Evolutionary conservation across 2,888 invertebrate genomes (phyloP), one percentile per base, ranked within the genome.

Genomic region (Phortica magna): DNA sequence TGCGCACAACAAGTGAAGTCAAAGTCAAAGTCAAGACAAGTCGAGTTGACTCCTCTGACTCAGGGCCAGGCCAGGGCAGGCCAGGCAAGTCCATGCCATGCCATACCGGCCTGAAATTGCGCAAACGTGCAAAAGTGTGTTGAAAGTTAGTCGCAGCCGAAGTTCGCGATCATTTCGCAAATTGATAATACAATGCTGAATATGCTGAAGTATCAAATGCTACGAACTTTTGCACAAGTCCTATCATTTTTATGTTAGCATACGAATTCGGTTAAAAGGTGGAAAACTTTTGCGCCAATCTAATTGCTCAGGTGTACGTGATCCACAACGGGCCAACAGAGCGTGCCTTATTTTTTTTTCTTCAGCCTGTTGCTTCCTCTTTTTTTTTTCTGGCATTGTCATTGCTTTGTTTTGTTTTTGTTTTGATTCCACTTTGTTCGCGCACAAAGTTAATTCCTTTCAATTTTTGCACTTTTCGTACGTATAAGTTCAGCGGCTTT

Each of bases 401-500:
- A 75, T 82, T 82, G 84, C 80, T 83, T 85, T 78, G 75, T 43
- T 75, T 48, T 12, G 48, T 48, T 48, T 19, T 10, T 6, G 19
- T 19, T 64, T 64, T 64, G 39, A 31, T 14, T 22, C 14, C 9
- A 19, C 22, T 59, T 59, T 59, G 59, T 10, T 59, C 5, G 59
- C 19, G 59, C 22, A 19, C 59, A 9, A 31, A 65, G 65, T 41
- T 65, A 65, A 65, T 65, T 65, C 65, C 65, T 65, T 65, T 65
- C 65, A 65, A 65, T 65, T 65, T 31, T 65, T 65, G 41, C 12
- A 31, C 31, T 22, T 1, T 64, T 31, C 14, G 17, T 57, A 7
- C 57, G n/a, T n/a, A 19, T 14, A 10, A 59, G 19, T 59, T 59
- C 19, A 59, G 22, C 14, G 12, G 55, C 9, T 55, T 14, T 17